These are phyloP conservation scores for Notothenia rossii DNA, from an alignment of 2,113 vertebrate genomes.

Conservation along the genomic window DNA sequence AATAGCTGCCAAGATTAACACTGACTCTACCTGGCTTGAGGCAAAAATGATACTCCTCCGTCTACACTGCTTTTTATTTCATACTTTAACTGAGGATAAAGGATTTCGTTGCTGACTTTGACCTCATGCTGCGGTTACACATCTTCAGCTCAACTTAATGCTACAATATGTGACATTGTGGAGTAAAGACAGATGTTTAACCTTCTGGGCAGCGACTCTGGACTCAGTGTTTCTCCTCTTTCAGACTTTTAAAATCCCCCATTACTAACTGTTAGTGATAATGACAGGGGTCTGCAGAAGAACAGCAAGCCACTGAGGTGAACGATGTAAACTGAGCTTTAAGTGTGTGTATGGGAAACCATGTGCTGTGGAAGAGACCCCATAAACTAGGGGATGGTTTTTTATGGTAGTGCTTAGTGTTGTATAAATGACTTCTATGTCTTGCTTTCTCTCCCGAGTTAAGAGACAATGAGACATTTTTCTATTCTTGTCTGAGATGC, in stretches of 20 bases:
- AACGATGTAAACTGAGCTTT: conserved; percentile 26
- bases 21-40: not conserved
- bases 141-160: too few relatives aligned
- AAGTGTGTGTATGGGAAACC: conserved; percentile 3
- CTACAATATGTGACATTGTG: not conserved
- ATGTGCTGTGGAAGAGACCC: not conserved
- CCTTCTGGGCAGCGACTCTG: not conserved
- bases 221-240: not conserved
- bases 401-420: not conserved
- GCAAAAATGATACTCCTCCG: not conserved
- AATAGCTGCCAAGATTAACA: too few relatives aligned
- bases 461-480: not conserved
- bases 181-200: conserved; percentile 1
- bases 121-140: not conserved
- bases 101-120: not conserved
- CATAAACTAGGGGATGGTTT: not conserved
- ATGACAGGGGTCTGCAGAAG: not conserved
- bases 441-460: not conserved
- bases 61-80: not conserved
- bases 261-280: not conserved
- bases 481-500: too few relatives aligned
- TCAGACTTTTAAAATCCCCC: not conserved
- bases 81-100: not conserved
- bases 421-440: not conserved
- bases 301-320: conserved; percentile 5